Evolutionary conservation across 2,797 vertebrate genomes (phyloP), one percentile per base, ranked within the genome.

Genomic region (Argyrosomus regius): DNA sequence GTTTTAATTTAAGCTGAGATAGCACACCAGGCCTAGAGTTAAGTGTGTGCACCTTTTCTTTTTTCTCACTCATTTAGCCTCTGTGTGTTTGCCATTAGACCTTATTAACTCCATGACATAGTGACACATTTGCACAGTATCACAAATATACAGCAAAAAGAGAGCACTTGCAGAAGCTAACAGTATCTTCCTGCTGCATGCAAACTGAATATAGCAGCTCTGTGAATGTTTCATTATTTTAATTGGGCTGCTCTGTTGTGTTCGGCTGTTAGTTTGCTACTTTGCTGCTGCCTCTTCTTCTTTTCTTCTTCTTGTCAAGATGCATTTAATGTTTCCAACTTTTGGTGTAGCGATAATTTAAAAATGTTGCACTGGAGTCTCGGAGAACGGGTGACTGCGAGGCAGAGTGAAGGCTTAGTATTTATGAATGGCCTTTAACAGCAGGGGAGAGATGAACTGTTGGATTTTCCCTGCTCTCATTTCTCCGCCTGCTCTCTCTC

Each of bases 361-460:
- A 82, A 87, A 83, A 66, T 46, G 9, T 76, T 54, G 68, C 75
- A 4, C 60, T 54, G 72, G 54, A 83, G 77, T 64, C 78, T 81
- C 71, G 68, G 56, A 57, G 84, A 86, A 88, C 81, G 67, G 69
- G 71, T 46, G 69, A 77, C 60, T 78, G 68, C 60, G 77, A 75
- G 72, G 77, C 82, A 50, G 68, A 79, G 71, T 76, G 72, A 80
- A 68, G 69, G 63, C 86, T 71, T 67, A 82, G 82, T 89, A 85
- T 92, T 93, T 92, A 91, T 91, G 87, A 94, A 93, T 92, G 91
- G 90, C 85, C 85, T 91, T 90, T 87, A 78, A 86, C 88, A 89
- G 89, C 84, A 77, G 89, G 89, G 72, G 76, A 71, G 81, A 86
- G 87, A 92, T 79, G 80, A 91, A 88, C 81, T 71, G 82, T 79